These are phyloP conservation scores for Epizoanthus ramosus DNA, from an alignment of 92 coral and sea anemone genomes.

Conservation along the genomic window DNA sequence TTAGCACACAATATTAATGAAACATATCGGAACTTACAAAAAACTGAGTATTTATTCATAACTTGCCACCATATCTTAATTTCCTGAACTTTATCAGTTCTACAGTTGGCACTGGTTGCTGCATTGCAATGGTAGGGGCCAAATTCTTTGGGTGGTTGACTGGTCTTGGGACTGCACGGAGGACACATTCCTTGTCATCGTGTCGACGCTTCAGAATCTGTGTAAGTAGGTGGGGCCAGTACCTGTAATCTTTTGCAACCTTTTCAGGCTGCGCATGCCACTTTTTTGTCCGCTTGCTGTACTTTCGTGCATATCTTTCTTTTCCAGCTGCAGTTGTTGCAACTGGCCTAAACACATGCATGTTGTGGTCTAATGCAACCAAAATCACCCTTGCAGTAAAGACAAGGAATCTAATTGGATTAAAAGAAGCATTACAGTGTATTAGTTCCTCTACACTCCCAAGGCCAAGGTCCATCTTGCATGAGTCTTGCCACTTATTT, in stretches of 20 bases:
- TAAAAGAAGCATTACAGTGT: too few relatives aligned
- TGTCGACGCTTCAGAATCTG: conserved; percentile 13
- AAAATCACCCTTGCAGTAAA: background rate
- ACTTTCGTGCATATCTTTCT: conserved; percentile 2
- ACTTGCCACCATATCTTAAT: background rate
- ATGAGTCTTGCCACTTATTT: too few relatives aligned
- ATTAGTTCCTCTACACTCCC: too few relatives aligned
- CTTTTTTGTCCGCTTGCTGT: conserved; percentile 33
- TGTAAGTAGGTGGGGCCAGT: conserved; percentile 35
- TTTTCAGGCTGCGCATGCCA: conserved; percentile 35
- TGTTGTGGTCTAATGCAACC: conserved; percentile 43
- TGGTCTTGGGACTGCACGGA: background rate
- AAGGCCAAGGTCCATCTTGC: too few relatives aligned
- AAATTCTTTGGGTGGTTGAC: conserved; percentile 27
- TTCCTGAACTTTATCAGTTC: conserved; percentile 35
- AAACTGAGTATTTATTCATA: too few relatives aligned
- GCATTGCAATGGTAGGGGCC: conserved; percentile 52
- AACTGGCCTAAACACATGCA: conserved; percentile 24
- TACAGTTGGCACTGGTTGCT: conserved; percentile 15
- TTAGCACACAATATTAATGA: too few relatives aligned
- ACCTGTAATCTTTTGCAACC: conserved; percentile 15
- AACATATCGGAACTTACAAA: too few relatives aligned
- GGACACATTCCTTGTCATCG: conserved; percentile 18
- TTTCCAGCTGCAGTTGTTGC: conserved; percentile 19
- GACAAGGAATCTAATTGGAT: background rate